phyloP scores from a whole-genome alignment of 2,797 vertebrate genomes.

The Gorsachius magnificus region DNA sequence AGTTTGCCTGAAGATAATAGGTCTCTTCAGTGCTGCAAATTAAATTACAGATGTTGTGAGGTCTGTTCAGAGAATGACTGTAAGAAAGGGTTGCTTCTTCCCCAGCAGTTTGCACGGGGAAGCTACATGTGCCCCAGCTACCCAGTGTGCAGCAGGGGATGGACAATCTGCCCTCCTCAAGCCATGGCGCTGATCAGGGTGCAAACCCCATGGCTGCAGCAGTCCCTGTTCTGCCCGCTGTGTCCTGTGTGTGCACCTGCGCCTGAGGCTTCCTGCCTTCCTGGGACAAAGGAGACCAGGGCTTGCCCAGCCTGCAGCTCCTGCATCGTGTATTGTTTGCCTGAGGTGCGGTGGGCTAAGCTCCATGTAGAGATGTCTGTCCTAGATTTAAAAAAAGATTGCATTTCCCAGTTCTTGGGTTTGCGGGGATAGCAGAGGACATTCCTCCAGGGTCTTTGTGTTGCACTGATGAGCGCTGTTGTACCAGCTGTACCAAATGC shows the following conservation, averaged over 20 bases:
- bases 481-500: not conserved
- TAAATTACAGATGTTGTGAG: conserved; percentile 53
- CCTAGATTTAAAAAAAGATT: fast-evolving
- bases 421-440: not conserved
- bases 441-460: not conserved
- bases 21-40: conserved; percentile 45
- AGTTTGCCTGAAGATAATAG: conserved; percentile 18
- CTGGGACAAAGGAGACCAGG: not conserved
- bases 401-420: fast-evolving
- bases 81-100: not conserved
- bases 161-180: not conserved
- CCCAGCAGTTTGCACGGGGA: not conserved
- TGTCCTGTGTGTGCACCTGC: not conserved
- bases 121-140: not conserved
- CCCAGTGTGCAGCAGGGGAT: fast-evolving
- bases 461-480: not conserved
- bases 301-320: not conserved
- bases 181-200: fast-evolving
- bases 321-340: fast-evolving
- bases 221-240: not conserved
- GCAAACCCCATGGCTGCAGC: not conserved
- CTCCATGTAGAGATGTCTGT: fast-evolving
- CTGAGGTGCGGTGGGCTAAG: not conserved
- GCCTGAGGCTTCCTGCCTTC: not conserved
- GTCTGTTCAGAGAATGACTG: not conserved